Base-by-base conservation (phyloP, 2,888 invertebrate species). In the Aspidiotus rigidus region DNA sequence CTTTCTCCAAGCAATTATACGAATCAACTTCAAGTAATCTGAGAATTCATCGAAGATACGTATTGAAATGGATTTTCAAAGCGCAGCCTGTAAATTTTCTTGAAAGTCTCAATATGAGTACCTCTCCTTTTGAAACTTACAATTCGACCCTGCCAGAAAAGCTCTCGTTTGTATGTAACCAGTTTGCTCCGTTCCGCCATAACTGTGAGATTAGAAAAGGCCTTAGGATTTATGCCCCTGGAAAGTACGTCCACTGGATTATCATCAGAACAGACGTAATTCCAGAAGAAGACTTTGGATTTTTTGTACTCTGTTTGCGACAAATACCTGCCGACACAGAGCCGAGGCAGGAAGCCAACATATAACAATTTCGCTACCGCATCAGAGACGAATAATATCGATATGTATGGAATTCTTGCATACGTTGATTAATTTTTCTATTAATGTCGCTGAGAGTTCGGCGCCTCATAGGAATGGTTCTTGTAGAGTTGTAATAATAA, bases 391-490 rank as follows among this genome's bases (percentile, higher is more conserved):
- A 62, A 49, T 49, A 16, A 5, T n/a, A 17, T 8, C 16, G 16
- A 62, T 15, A 7, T 62, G 7, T 10, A 7, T 7, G 7, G 8
- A 7, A 17, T 16, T 9, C 49, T 15, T 10, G 16, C 44, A 44
- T 10, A 9, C n/a, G 7, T 3, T 15, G 44, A 5, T 7, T 0
- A 71, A 55, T 11, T 13, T 28, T 16, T 70, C 44, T 5, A 59
- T 40, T 41, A 72, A 54, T 28, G 71, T 60, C 17, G 70, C 64
- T 61, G 71, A 60, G 7, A 72, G 55, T 10, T 62, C 10, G 2
- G 71, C 72, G 53, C 61, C 72, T 16, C 62, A 71, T 7, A 72
- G 70, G 49, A 72, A 71, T 15, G 72, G 57, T 1, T 71, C 55
- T 5, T 72, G 70, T 3, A 72, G 56, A 16, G 72, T 59, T 1